Evolutionary conservation across 2,888 invertebrate genomes (phyloP), one percentile per base, ranked within the genome.

Genomic region (Cyclophora albipunctata): DNA sequence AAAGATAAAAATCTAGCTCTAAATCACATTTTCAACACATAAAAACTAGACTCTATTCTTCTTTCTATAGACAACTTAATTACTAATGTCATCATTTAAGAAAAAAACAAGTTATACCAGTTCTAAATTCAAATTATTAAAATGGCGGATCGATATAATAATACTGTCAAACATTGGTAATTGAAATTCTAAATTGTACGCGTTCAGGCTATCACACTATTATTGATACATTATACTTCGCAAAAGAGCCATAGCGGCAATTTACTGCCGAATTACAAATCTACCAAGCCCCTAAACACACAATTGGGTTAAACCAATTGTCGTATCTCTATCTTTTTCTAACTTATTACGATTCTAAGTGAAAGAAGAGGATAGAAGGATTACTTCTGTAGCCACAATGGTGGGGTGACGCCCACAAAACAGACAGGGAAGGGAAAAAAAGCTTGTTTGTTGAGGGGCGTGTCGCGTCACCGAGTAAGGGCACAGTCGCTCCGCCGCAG

Each of bases 261-360:
- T 87, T 87, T 84, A 85, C 86, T 86, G 82, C 83, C 80, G 86
- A 83, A 85, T 86, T 84, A 86, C 86, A 86, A 87, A 87, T 85
- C 74, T 73, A 75, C 78, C 75, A 66, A 68, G 72, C 81, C 74
- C 77, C 82, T 84, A 85, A 86, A 83, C 75, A 87, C 82, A 86
- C 86, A 85, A 81, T 77, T 79, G 69, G 73, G 78, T 77, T 82
- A 83, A 84, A 85, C 84, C 84, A 84, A 85, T 83, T 78, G 81
- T 69, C 55, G 40, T 67, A 63, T 48, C 71, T 46, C 42, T 81
- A 80, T 59, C 71, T 55, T 41, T 84, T 62, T 5, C 3, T 4
- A 58, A 4, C 2, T 0, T 0, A 34, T 2, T 46, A 47, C 37
- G 2, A 0, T 2, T 34, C 4, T 34, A 20, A 20, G 20, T 20